phyloP scores from a whole-genome alignment of 1,140 invertebrate genomes.

The Andricus grossulariae region DNA sequence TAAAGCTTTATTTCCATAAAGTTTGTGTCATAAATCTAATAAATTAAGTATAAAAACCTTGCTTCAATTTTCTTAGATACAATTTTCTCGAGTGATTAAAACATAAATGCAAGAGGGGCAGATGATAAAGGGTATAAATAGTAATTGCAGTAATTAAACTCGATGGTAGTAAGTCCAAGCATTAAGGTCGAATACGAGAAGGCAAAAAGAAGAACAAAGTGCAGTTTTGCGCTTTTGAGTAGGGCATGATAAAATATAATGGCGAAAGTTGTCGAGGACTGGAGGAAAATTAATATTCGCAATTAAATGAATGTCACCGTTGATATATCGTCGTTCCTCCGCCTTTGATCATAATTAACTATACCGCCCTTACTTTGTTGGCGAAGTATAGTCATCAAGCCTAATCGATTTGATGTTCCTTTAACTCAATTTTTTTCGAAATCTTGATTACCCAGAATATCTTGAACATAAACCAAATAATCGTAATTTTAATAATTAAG shows the following conservation, averaged over 20 bases:
- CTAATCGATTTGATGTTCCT: neutral
- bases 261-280: neutral
- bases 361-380: conserved; percentile 3
- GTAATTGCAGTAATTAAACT: conserved; percentile 20
- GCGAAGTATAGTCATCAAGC: conserved; percentile 5
- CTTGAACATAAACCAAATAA: neutral
- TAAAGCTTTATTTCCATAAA: too few species aligned
- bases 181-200: conserved; percentile 4
- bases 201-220: neutral
- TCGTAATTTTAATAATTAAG: neutral
- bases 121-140: conserved; percentile 25
- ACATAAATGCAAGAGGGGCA: neutral
- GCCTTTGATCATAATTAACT: conserved; percentile 28
- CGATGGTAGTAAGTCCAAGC: neutral
- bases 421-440: neutral
- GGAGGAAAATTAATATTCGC: conserved; percentile 6
- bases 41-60: too few species aligned
- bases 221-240: conserved; percentile 8
- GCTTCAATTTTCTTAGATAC: too few species aligned
- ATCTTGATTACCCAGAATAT: neutral
- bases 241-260: conserved; percentile 21
- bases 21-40: too few species aligned
- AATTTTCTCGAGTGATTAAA: neutral
- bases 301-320: conserved; percentile 15
- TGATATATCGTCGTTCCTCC: conserved; percentile 18